Conservation (phyloP, 2,888 invertebrate species). For the Cinara cedri region DNA sequence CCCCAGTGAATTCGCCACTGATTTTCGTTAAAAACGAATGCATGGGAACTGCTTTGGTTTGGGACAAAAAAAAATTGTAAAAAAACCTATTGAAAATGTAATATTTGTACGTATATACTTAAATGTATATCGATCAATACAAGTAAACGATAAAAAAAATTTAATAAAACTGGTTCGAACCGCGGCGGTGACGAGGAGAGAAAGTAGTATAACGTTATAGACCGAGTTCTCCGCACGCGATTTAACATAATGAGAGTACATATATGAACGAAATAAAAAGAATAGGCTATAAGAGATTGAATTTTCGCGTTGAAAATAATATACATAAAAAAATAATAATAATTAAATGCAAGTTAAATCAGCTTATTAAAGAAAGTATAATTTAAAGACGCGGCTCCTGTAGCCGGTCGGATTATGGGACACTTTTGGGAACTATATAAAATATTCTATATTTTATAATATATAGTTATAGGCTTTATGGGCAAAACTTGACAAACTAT, state of each 20-base stretch:
- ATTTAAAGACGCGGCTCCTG: neutral
- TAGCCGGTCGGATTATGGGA: neutral
- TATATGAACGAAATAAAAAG: neutral
- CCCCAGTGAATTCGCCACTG: too few relatives aligned
- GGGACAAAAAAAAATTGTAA: too few relatives aligned
- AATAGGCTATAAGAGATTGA: slow-evolving; percentile 28
- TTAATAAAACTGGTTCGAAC: slow-evolving; percentile 50
- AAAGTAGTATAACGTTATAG: slow-evolving; percentile 21
- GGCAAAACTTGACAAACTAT: too few relatives aligned
- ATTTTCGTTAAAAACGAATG: too few relatives aligned
- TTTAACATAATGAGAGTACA: slow-evolving; percentile 48
- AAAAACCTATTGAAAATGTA: too few relatives aligned
- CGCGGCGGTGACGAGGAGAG: slow-evolving; percentile 26
- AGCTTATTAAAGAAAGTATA: slow-evolving; percentile 33
- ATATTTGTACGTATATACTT: too few relatives aligned
- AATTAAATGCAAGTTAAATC: slow-evolving; percentile 4
- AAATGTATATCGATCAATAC: neutral
- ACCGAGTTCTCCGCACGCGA: slow-evolving; percentile 34
- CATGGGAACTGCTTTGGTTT: too few relatives aligned
- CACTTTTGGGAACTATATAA: neutral
- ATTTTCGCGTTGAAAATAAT: slow-evolving; percentile 38
- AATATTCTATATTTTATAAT: too few relatives aligned
- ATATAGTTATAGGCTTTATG: too few relatives aligned
- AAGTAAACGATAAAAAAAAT: neutral
- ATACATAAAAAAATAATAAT: too few relatives aligned